Evolutionary conservation across 2,797 vertebrate species (phyloP).

Genomic region (Pelochelys cantorii): DNA sequence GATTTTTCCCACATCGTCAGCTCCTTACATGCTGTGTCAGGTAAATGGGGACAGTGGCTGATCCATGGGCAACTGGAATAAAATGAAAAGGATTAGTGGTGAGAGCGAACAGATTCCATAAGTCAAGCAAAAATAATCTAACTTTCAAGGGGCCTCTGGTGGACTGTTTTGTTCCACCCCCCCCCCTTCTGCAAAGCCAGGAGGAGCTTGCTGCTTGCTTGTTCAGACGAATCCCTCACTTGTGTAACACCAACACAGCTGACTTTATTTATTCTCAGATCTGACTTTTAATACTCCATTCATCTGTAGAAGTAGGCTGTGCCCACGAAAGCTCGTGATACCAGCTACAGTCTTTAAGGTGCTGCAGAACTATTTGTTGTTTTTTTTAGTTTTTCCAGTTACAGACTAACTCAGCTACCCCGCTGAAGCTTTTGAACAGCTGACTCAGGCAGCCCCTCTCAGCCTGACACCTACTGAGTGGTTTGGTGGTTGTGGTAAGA

Average conservation of each 20-base stretch:
- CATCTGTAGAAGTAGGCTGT: no score
- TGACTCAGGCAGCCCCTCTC: neutral
- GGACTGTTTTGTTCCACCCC: neutral
- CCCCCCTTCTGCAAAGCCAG: neutral
- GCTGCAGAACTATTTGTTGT: no score
- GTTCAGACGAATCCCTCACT: neutral
- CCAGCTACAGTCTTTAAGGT: no score
- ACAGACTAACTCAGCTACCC: no score
- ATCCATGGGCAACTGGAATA: slow-evolving; percentile 76
- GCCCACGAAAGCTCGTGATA: no score
- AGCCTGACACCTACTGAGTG: neutral
- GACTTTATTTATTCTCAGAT: no score
- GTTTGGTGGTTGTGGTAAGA: neutral
- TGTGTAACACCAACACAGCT: neutral
- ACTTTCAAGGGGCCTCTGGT: neutral
- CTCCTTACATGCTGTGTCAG: slow-evolving; percentile 38
- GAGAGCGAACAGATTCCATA: neutral
- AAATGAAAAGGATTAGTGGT: slow-evolving; percentile 41
- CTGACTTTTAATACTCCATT: no score
- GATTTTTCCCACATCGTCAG: neutral
- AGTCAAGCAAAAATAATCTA: neutral
- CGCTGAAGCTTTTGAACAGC: no score
- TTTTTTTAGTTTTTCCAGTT: no score
- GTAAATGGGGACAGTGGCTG: slow-evolving; percentile 30
- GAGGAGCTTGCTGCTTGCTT: neutral